A percentile compares a stretch with the other conserved stretches of the same genome.
Conservation (phyloP, 2,113 vertebrate species). For the Melanerpes aurifrons region DNA sequence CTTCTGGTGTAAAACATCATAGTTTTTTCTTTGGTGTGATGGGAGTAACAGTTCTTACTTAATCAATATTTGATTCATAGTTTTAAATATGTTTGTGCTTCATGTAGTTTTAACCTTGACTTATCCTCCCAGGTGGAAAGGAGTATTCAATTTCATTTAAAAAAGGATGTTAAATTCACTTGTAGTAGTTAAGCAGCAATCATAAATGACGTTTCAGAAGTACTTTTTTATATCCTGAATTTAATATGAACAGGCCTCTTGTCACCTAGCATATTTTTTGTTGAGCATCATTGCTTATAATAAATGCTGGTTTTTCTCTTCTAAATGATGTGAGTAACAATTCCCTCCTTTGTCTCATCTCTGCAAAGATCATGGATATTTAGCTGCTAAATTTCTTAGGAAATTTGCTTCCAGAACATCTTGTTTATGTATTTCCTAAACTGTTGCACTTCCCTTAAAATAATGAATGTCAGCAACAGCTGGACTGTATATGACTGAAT, state of each 20-base stretch:
- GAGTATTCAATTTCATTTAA: background rate
- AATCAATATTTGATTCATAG: background rate
- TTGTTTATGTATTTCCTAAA: conserved; percentile 65
- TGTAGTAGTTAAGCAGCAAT: background rate
- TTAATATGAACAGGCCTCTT: background rate
- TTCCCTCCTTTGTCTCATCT: background rate
- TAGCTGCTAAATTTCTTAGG: conserved; percentile 45
- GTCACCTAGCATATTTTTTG: background rate
- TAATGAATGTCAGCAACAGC: conserved; percentile 66
- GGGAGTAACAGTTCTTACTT: background rate
- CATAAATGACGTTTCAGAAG: conserved; percentile 20
- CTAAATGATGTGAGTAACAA: conserved; percentile 12
- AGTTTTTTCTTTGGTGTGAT: background rate
- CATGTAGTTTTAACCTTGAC: background rate
- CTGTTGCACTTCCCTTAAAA: conserved; percentile 45
- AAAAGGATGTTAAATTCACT: background rate
- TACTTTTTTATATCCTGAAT: background rate
- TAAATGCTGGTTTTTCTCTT: background rate
- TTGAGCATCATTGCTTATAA: background rate
- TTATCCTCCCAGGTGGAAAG: background rate
- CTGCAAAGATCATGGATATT: conserved; percentile 17
- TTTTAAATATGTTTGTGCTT: conserved; percentile 13
- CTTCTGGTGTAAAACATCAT: background rate
- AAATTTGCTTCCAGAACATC: conserved; percentile 57
- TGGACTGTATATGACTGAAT: conserved; percentile 54